Percentiles rank a stretch among this genome's conserved stretches.
Evolutionary conservation across 1,140 invertebrate species (phyloP).

Genomic region (Sycophaga agraensis): DNA sequence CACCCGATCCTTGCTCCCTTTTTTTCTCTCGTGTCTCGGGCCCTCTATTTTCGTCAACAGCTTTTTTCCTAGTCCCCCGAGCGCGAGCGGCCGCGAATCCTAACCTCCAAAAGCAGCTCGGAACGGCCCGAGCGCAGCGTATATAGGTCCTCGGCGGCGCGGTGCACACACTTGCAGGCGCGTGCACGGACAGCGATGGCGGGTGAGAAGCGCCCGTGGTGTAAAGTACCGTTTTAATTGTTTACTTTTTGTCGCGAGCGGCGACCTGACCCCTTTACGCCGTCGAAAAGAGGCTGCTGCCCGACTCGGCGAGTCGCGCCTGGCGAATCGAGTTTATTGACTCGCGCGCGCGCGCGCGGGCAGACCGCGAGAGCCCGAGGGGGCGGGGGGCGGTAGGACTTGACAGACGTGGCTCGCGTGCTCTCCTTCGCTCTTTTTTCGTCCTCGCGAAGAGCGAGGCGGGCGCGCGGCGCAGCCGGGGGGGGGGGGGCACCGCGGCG

Average conservation of each 20-base stretch:
- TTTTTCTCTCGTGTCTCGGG: neutral
- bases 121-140: no score
- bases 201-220: no score
- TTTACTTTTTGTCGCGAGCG: slow-evolving; percentile 17
- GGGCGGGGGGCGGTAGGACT: no score
- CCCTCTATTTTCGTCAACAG: neutral
- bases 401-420: slow-evolving; percentile 7
- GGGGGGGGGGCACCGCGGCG: no score
- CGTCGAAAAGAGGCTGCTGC: neutral
- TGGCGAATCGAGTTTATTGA: slow-evolving; percentile 16
- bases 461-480: no score
- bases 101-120: slow-evolving; percentile 22
- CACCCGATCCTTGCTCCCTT: no score
- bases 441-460: neutral
- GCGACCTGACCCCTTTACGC: slow-evolving; percentile 4
- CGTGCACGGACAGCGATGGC: neutral
- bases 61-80: no score
- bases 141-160: no score
- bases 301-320: neutral
- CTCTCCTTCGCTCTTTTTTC: neutral
- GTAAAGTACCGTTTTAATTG: slow-evolving; percentile 16
- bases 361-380: no score
- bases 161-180: no score
- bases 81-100: slow-evolving; percentile 4
- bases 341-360: neutral